These are phyloP conservation scores for Perca schrenkii DNA, from an alignment of 2,113 vertebrate genomes.

Conservation along the genomic window DNA sequence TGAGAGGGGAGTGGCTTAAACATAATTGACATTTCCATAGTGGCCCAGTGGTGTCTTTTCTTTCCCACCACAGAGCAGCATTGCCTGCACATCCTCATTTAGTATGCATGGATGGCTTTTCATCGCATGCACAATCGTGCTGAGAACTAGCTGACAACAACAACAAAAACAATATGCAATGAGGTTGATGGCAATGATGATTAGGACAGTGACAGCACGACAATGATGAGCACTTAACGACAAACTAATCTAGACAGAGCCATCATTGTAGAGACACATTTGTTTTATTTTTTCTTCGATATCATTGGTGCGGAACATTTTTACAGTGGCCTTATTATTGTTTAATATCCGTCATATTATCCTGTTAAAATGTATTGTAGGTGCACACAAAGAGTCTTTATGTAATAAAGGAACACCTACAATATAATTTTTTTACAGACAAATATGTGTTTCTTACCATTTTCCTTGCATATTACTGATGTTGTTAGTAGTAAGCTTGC, in stretches of 20 bases:
- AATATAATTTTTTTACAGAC: background rate
- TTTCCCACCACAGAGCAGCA: conserved; percentile 70
- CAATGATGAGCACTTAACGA: conserved; percentile 24
- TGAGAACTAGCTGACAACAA: conserved; percentile 68
- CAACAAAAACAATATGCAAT: conserved; percentile 49
- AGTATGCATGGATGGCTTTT: conserved; percentile 76
- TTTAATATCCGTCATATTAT: background rate
- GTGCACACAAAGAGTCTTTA: background rate
- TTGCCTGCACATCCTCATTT: conserved; percentile 68
- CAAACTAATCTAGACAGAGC: conserved; percentile 38
- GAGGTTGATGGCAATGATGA: conserved; percentile 56
- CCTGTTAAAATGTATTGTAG: background rate
- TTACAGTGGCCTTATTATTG: background rate
- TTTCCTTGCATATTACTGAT: background rate
- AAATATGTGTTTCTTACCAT: background rate
- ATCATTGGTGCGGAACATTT: background rate
- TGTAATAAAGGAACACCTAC: background rate
- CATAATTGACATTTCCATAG: conserved; percentile 76
- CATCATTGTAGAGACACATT: conserved; percentile 28
- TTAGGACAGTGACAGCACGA: conserved; percentile 40
- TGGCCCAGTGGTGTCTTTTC: conserved; percentile 62
- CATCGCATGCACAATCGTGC: conserved; percentile 67
- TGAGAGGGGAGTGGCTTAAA: conserved; percentile 59
- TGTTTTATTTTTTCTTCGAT: background rate
- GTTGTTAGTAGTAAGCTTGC: background rate